phyloP scores from a whole-genome alignment of 2,888 invertebrate species.

The Ecliptopera silaceata region DNA sequence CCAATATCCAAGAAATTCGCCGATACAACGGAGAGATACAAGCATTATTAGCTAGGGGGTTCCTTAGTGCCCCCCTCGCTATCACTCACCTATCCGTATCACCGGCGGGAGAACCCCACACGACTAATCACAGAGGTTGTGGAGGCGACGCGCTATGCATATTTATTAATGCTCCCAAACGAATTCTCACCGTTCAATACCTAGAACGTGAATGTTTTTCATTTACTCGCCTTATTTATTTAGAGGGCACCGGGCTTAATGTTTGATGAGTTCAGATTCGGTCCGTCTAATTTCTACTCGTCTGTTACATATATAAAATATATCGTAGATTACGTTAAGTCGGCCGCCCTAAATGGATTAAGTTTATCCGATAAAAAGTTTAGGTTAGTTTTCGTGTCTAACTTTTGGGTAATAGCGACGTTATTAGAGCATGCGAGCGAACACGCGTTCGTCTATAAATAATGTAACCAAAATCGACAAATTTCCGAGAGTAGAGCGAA shows the following conservation, averaged over 20 bases:
- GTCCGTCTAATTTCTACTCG: constrained; percentile 68
- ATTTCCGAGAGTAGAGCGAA: constrained; percentile 54
- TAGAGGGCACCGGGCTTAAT: constrained; percentile 72
- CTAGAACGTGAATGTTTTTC: constrained; percentile 75
- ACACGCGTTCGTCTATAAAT: constrained; percentile 52
- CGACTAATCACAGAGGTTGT: constrained; percentile 82
- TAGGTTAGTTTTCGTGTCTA: constrained; percentile 34
- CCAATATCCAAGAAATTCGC: constrained; percentile 79
- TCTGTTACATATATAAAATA: constrained; percentile 50
- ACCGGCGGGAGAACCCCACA: constrained; percentile 61
- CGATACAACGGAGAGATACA: constrained; percentile 76
- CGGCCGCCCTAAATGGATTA: constrained; percentile 54
- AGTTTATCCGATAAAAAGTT: constrained; percentile 48
- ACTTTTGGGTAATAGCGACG: constrained; percentile 28
- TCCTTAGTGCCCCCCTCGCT: constrained; percentile 74
- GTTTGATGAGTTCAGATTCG: constrained; percentile 78
- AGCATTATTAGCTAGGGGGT: constrained; percentile 78
- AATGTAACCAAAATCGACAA: constrained; percentile 54
- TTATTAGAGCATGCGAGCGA: constrained; percentile 37
- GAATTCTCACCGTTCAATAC: constrained; percentile 75
- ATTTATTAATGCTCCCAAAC: constrained; percentile 76
- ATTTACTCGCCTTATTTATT: constrained; percentile 77
- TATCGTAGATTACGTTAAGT: constrained; percentile 62
- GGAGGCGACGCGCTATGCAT: constrained; percentile 81
- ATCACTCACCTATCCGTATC: constrained; percentile 81